Evolutionary conservation across 2,888 invertebrate species (phyloP).

Genomic region (Mystacides longicornis): DNA sequence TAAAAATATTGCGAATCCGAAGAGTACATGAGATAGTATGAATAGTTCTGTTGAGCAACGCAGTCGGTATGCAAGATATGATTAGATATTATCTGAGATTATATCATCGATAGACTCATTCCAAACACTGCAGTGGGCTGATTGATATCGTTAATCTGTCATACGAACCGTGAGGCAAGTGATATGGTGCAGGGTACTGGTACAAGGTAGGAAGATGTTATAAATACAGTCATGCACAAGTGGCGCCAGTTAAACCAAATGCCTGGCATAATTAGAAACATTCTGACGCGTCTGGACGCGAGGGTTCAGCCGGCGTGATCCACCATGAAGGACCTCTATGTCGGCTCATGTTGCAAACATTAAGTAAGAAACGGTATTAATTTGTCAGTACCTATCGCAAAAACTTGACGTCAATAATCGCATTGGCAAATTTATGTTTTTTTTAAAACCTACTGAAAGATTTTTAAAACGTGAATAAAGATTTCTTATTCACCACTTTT

Average conservation of each 20-base stretch:
- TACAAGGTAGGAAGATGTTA: neutral
- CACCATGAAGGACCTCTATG: no score
- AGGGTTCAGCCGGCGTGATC: no score
- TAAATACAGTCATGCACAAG: no score
- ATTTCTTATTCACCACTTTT: no score
- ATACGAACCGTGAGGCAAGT: neutral
- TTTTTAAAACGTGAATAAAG: no score
- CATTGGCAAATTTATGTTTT: no score
- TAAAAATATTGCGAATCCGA: neutral
- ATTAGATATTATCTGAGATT: neutral
- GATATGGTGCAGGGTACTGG: neutral
- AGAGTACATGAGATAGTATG: neutral
- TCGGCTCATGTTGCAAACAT: no score
- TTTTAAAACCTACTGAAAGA: no score
- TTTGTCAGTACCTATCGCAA: no score
- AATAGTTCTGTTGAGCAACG: neutral
- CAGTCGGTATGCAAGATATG: neutral
- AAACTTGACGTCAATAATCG: no score
- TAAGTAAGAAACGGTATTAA: no score
- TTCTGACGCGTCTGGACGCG: no score
- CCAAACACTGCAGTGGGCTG: neutral
- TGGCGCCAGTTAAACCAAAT: neutral
- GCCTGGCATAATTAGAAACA: neutral
- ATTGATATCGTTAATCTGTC: neutral
- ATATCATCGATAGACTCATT: neutral